Base-by-base conservation (phyloP, 2,113 vertebrate genomes). In the Corynorhinus townsendii region DNA sequence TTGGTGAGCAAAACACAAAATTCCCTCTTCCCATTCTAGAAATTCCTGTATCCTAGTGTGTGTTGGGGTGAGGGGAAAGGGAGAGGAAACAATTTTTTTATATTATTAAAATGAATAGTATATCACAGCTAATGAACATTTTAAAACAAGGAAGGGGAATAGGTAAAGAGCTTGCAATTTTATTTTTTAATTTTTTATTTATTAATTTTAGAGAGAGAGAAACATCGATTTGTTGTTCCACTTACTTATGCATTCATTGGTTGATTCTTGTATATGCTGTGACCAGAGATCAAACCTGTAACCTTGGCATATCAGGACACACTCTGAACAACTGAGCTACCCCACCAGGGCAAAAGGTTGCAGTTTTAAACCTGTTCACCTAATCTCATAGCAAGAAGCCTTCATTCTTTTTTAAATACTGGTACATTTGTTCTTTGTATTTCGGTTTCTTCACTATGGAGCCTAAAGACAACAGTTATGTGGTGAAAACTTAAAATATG, bases 401-500 rank as follows among this genome's bases (percentile, higher is more conserved):
- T 75, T 91, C 80, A 72, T 93, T 86, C 17, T 26, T 28, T 85
- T 76, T 90, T 56, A 5, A 76, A 75, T 69, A 56, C 54, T 56
- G 7, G 19, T 56, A 76, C 11, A 66, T 89, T 49, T 47, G 43
- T 88, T 90, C 66, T 85, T 72, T 66, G 11, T 79, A 54, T 80
- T 95, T 90, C 38, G 3, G 19, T 76, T 90, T 89, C 35, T 82
- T 94, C 77, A 69, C 43, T 79, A 1, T 73, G 54, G 83, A 86
- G 30, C 28, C 77, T 85, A 90, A 64, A 82, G 8, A 11, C 40
- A 68, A n/a, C 15, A 72, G 66, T 90, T 94, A 54, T 20, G 86
- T 89, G 75, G 40, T 86, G 56, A 93, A 91, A 88, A 64, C 59
- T 87, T 84, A 85, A 95, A 89, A 72, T 85, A 35, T 66, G 22